Conservation (phyloP, 2,888 invertebrate genomes). For the Agrotis exclamationis region DNA sequence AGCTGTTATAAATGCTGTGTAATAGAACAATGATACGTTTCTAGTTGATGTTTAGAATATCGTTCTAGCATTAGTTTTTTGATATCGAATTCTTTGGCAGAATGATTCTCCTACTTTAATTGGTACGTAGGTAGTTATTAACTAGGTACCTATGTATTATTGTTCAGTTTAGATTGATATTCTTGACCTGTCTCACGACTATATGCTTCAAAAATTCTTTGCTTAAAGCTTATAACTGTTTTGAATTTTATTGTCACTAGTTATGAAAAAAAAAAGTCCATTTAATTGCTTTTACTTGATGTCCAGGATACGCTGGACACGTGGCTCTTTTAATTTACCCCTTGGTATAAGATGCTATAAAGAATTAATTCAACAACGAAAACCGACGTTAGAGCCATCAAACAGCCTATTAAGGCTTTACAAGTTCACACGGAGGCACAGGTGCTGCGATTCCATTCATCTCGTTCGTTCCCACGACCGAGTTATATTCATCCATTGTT, state of each 20-base stretch:
- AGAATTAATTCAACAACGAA: constrained; percentile 31
- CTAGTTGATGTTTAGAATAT: constrained; percentile 17
- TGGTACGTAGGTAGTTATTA: neutral
- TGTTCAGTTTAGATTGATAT: too few species aligned
- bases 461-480: constrained; percentile 82
- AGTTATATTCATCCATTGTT: constrained; percentile 77
- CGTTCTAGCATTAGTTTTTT: constrained; percentile 5
- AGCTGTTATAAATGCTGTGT: neutral
- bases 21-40: constrained; percentile 22
- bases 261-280: neutral
- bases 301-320: neutral
- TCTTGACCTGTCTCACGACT: too few species aligned
- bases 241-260: neutral
- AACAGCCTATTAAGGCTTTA: constrained; percentile 58
- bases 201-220: too few species aligned
- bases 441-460: constrained; percentile 83
- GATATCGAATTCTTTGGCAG: neutral
- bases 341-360: constrained; percentile 26
- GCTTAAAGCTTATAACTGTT: neutral
- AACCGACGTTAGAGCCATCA: constrained; percentile 41
- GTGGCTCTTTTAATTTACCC: constrained; percentile 10
- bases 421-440: constrained; percentile 73
- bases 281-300: neutral
- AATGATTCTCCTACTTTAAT: neutral
- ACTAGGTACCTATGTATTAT: too few species aligned